Evolutionary conservation across 2,113 vertebrate genomes (phyloP), one percentile per base, ranked within the genome.

Genomic region (Antigone vipio): DNA sequence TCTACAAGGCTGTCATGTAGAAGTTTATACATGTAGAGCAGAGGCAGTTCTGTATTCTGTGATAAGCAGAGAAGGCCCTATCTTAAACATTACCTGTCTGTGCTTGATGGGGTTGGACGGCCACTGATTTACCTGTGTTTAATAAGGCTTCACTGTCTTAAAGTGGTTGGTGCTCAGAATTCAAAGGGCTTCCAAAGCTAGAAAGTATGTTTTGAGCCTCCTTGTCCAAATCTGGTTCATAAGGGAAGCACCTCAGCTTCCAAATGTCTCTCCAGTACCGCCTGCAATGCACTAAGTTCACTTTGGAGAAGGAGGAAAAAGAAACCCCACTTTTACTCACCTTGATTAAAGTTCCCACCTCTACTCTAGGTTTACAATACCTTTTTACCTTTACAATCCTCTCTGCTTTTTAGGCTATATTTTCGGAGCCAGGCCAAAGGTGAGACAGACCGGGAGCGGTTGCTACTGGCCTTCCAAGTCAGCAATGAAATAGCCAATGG

Each of bases 391-490:
- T 68, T 59, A 59, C 63, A 67, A 89, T 71, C 50, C 34, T 93
- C 38, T 73, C 88, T 69, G 12, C 6, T 24, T 77, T 87, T 29
- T 86, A 99, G 99, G 82, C 82, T 99, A 2, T 98, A 98, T 95
- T 99, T 99, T 96, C 98, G 98, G 88, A 96, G 98, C 78, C 99
- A 99, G 95, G 98, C 98, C 34, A 99, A 99, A 95, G 98, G 98
- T 14, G 98, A 99, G 92, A 99, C 98, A 4, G 99, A 99, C 58
- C 97, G 98, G 56, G 99, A 99, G 97, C 98, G 99, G 95, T 97
- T 99, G 97, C 98, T 99, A 52, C 96, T 99, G 98, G 98, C 98
- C 1, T 98, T 98, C 96, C 99, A 99, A 97, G 98, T 99, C 86
- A 99, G 98, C 77, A 97, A 96, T 44, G 98, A 99, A 67, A 98